Base-by-base conservation (phyloP, 2,113 vertebrate species). In the Anolis carolinensis region DNA sequence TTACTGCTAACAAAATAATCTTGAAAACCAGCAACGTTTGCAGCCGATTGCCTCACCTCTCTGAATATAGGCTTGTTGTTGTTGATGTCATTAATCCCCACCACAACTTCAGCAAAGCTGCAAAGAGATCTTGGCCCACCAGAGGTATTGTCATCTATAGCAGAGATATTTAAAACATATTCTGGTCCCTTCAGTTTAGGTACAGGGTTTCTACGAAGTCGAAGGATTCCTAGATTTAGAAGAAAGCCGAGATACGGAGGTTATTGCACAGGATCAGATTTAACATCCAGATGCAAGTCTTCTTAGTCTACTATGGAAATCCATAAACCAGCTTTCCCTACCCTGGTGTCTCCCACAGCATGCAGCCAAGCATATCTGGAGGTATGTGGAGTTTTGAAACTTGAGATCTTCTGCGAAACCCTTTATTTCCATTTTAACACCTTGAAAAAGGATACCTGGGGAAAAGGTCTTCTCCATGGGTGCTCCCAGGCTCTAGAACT, bases 21-120 rank as follows among this genome's bases (percentile, higher is more conserved):
- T 59, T 36, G 32, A 34, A 36, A 39, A 39, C 32, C n/a, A 76
- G 59, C 16, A 72, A 1, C 20, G 65, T 13, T 52, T 59, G 44
- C n/a, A 89, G 74, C 67, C 83, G 82, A 79, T 65, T 16, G 20
- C 7, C 93, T 90, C 89, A 98, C 98, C 97, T 97, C 95, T 70
- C 95, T 93, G 91, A 98, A 98, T 75, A 98, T 85, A 3, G 98
- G 98, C 39, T 97, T 98, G 95, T 98, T 98, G 94, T 98, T 98
- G 95, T 98, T 98, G 88, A 98, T 81, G 87, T 98, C 97, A 0
- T 98, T 97, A 94, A 98, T 97, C 44, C 96, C 97, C 36, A 98
- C 97, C 63, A 98, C 95, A 81, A 98, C 97, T 90, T 97, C 97
- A 18, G 97, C 96, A 32, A 96, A 97, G 89, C 97, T 97, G 90